Conservation (phyloP, 2,113 vertebrate species). For the Melanerpes aurifrons region DNA sequence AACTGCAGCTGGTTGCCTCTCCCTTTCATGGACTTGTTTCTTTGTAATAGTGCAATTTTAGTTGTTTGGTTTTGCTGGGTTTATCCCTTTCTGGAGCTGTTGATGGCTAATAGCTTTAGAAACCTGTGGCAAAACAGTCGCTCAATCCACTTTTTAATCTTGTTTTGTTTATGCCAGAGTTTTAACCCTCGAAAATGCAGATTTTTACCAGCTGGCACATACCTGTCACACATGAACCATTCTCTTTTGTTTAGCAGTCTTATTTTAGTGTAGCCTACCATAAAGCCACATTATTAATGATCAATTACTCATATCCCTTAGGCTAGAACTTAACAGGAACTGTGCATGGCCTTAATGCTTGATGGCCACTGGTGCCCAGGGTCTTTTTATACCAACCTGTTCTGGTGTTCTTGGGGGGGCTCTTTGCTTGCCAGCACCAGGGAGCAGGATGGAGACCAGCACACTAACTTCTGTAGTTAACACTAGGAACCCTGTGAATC, state of each 20-base stretch:
- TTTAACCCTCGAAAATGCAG: conserved; percentile 60
- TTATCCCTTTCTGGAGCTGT: conserved; percentile 67
- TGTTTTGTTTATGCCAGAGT: conserved; percentile 45
- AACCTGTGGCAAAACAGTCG: conserved; percentile 69
- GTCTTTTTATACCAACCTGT: not conserved
- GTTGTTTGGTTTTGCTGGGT: conserved; percentile 62
- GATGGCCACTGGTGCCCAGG: not conserved
- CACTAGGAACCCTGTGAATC: not conserved
- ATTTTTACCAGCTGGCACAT: conserved; percentile 53
- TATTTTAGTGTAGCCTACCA: conserved; percentile 60
- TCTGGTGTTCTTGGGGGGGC: not conserved
- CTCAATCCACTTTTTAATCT: conserved; percentile 47
- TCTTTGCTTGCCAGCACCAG: not conserved
- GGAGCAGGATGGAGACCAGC: not conserved
- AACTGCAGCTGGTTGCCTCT: conserved; percentile 61
- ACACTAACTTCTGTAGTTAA: not conserved
- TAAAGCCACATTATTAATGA: conserved; percentile 47
- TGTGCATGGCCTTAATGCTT: not conserved
- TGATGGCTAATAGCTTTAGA: conserved; percentile 66
- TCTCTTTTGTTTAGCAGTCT: conserved; percentile 54
- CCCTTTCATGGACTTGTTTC: conserved; percentile 72
- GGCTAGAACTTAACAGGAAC: conserved; percentile 36
- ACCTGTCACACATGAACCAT: not conserved
- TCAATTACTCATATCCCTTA: conserved; percentile 44
- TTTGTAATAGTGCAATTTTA: conserved; percentile 83